Percentiles rank a stretch among this genome's conserved stretches.
These are phyloP conservation scores for Drosophila mettleri DNA, from an alignment of 2,888 invertebrate genomes.

Conservation along the genomic window DNA sequence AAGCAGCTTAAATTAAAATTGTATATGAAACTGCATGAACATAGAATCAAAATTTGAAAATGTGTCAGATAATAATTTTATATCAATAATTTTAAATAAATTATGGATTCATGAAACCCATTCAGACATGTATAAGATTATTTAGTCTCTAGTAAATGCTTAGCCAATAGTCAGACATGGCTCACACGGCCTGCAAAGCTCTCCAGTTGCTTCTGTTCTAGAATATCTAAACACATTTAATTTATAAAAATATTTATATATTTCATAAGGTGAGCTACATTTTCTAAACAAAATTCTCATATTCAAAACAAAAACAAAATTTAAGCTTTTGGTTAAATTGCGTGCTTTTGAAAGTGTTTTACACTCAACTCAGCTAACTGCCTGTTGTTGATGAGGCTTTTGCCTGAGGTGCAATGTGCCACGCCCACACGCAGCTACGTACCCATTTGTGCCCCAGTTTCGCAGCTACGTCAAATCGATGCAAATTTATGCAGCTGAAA, in stretches of 20 bases:
- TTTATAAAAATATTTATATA: not conserved
- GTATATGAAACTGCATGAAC: not conserved
- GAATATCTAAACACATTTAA: too few species aligned
- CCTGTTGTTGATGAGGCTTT: not conserved
- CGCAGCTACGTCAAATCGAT: constrained; percentile 2
- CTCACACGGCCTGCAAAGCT: too few species aligned
- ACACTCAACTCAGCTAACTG: constrained; percentile 9
- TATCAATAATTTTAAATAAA: too few species aligned
- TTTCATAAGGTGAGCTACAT: not conserved
- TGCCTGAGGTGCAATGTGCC: constrained; percentile 2
- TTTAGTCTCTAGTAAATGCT: too few species aligned
- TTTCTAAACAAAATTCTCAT: not conserved
- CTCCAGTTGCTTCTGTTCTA: too few species aligned
- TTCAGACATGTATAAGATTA: too few species aligned
- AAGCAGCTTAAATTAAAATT: not conserved
- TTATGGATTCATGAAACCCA: too few species aligned
- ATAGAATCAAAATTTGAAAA: too few species aligned
- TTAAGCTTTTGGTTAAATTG: constrained; percentile 40
- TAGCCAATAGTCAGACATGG: too few species aligned
- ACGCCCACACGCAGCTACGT: constrained; percentile 27
- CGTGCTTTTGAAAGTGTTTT: constrained; percentile 8
- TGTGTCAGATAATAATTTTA: too few species aligned
- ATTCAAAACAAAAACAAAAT: not conserved
- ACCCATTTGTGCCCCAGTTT: constrained; percentile 24
- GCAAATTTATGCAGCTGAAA: constrained; percentile 40